Percentiles rank a stretch among this genome's conserved stretches.
Evolutionary conservation across 2,113 vertebrate species (phyloP).

Genomic region (Cromileptes altivelis): DNA sequence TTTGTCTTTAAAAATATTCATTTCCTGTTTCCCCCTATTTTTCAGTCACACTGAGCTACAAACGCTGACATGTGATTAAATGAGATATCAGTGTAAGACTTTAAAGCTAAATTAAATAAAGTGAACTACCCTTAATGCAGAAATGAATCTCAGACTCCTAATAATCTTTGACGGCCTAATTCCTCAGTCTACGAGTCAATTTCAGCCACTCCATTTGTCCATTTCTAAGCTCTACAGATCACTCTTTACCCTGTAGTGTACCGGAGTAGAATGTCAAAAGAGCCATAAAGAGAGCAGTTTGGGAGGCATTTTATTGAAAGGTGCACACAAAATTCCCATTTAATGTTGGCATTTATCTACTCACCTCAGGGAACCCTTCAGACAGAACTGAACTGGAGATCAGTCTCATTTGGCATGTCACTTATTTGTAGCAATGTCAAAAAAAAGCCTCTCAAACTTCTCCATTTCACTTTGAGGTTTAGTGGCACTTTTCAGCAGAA

Average conservation of each 20-base stretch:
- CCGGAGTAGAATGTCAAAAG: slow-evolving; percentile 5
- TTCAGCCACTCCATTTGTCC: background rate
- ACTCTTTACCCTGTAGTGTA: background rate
- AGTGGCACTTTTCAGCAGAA: background rate
- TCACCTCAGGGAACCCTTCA: background rate
- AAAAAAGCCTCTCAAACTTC: background rate
- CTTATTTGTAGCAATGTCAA: background rate
- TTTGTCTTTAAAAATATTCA: too few relatives aligned
- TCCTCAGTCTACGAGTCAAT: background rate
- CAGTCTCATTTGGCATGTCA: background rate
- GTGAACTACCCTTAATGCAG: background rate
- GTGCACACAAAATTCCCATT: background rate
- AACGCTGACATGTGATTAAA: background rate
- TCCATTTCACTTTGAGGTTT: background rate
- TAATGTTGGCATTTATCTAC: slow-evolving; percentile 1
- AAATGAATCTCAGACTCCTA: background rate
- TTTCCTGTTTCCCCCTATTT: too few relatives aligned
- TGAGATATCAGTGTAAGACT: background rate
- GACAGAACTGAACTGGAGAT: background rate
- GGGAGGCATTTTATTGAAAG: background rate
- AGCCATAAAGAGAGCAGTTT: background rate
- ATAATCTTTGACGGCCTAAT: background rate
- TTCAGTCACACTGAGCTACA: background rate
- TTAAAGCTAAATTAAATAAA: background rate
- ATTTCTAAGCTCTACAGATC: background rate